Percentiles rank a stretch among this genome's conserved stretches.
phyloP scores from a whole-genome alignment of 2,113 vertebrate species.

The Numida meleagris region DNA sequence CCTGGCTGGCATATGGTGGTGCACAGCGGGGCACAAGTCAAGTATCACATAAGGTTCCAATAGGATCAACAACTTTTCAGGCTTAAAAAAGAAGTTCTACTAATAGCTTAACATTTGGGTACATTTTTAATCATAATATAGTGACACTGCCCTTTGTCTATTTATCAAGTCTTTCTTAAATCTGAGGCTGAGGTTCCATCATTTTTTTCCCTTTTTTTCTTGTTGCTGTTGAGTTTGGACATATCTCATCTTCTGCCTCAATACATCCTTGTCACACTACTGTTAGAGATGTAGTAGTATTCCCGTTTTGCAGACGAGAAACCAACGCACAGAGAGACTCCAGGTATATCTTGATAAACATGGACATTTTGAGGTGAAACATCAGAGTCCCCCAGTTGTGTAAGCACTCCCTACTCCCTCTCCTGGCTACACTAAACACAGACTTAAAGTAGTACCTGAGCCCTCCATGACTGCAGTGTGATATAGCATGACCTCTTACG shows the following conservation, averaged over 20 bases:
- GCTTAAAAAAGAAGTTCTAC: background rate
- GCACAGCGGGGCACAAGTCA: background rate
- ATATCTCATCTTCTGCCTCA: background rate
- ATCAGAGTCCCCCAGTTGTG: background rate
- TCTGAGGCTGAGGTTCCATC: background rate
- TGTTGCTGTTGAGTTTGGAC: background rate
- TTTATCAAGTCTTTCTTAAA: background rate
- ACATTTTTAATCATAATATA: background rate
- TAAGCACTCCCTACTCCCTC: background rate
- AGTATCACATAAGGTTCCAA: background rate
- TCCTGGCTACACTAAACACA: background rate
- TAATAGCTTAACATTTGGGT: background rate
- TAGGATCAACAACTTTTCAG: background rate
- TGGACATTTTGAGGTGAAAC: background rate
- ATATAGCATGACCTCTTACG: background rate
- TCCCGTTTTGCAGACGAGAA: background rate
- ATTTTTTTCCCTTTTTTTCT: fast-evolving
- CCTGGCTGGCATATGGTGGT: background rate
- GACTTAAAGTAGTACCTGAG: background rate
- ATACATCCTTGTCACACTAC: background rate
- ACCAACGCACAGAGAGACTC: background rate
- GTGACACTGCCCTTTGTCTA: background rate
- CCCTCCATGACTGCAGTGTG: background rate
- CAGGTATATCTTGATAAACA: background rate
- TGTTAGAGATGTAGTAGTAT: background rate